A percentile compares a stretch with the other conserved stretches of the same genome.
phyloP scores from a whole-genome alignment of 2,113 vertebrate genomes.

The Rhynchomys soricoides region DNA sequence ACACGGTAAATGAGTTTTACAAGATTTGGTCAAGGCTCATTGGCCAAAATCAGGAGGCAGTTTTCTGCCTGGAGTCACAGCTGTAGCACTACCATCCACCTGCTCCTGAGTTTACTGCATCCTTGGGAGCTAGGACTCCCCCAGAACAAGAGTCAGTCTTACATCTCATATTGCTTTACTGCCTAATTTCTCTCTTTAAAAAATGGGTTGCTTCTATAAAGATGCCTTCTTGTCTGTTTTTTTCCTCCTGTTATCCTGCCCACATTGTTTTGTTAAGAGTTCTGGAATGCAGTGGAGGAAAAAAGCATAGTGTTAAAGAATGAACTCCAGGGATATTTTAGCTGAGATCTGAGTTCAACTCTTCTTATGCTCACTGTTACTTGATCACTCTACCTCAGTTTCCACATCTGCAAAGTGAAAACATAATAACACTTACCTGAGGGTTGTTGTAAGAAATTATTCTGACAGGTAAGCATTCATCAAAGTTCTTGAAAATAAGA shows the following conservation, averaged over 20 bases:
- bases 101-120: neutral
- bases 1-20: neutral
- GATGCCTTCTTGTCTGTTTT: neutral
- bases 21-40: neutral
- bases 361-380: neutral
- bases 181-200: neutral
- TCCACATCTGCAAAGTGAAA: neutral
- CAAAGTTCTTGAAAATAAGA: neutral
- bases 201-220: neutral
- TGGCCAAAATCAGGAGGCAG: neutral
- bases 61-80: neutral
- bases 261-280: neutral
- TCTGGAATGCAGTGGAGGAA: neutral
- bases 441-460: neutral
- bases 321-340: neutral
- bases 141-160: neutral
- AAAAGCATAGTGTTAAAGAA: neutral
- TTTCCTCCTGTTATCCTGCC: neutral
- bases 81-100: fast-evolving
- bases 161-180: neutral
- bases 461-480: neutral
- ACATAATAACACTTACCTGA: neutral
- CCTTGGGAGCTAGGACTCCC: neutral
- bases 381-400: neutral
- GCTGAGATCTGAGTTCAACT: neutral